Base-by-base conservation (phyloP, 2,113 vertebrate genomes). In the Ascaphus truei region DNA sequence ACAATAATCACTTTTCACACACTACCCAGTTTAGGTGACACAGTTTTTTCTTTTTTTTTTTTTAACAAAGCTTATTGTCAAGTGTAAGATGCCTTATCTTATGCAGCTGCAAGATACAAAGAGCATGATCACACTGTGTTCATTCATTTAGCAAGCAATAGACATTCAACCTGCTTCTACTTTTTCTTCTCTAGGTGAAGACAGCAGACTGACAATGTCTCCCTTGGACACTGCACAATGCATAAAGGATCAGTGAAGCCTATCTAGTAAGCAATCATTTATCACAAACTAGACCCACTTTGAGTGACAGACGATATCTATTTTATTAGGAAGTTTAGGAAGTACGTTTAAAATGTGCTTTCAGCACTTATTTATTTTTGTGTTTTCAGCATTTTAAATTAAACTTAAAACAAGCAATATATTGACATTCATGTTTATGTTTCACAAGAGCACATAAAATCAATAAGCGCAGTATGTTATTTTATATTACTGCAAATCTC, bases 281-380 rank as follows among this genome's bases (percentile, higher is more conserved):
- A 64, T 64, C 47, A 64, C 31, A 30, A 26, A 51, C 13, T 64
- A n/a, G n/a, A 50, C 20, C 45, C 45, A 36, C 34, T 51, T 51
- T 37, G 22, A 51, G 22, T 36, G 62, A 51, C 47, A 51, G 15
- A 37, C 26, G 33, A 51, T 64, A 47, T 64, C 47, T 31, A 34
- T 64, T 52, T 22, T n/a, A n/a, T 22, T 18, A 15, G 11, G 20
- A 33, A 26, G 36, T 18, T 51, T 64, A 51, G 5, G 26, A 25
- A 64, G n/a, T 22, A 64, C 27, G 45, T 36, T 51, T 47, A 64
- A 64, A 51, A 64, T 64, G 62, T 51, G 51, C 26, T 64, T 37
- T 64, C 31, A n/a, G 41, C 22, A n/a, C 31, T 52, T n/a, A 63
- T 36, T 37, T 9, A 64, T 51, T 15, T 51, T 10, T 41, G 18